A percentile compares a stretch with the other conserved stretches of the same genome.
Conservation (phyloP, 2,113 vertebrate genomes). For the Saguinus midas region DNA sequence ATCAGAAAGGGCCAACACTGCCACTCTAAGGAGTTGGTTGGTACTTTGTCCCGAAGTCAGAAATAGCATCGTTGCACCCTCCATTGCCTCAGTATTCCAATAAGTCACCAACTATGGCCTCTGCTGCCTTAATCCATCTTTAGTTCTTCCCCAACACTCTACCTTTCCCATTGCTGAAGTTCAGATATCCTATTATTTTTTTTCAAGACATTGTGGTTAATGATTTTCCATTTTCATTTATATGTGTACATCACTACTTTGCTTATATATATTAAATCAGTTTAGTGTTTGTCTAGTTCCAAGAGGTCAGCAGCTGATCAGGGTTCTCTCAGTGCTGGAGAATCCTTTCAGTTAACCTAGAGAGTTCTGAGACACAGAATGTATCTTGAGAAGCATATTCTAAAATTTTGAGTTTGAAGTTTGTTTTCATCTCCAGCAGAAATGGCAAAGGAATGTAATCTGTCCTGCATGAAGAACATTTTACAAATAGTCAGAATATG, state of each 20-base stretch:
- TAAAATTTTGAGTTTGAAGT: background rate
- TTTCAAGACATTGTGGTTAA: background rate
- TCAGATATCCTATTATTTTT: background rate
- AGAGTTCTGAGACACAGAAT: background rate
- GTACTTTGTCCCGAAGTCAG: background rate
- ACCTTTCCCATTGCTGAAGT: background rate
- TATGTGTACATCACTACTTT: background rate
- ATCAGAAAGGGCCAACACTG: too few relatives aligned
- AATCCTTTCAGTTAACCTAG: background rate
- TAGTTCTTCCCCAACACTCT: background rate
- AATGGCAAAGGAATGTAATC: background rate
- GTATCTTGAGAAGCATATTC: background rate
- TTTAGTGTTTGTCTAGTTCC: background rate
- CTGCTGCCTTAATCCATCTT: fast-evolving
- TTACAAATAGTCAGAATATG: background rate
- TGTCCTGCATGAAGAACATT: background rate
- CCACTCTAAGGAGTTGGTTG: background rate
- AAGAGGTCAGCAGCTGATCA: background rate
- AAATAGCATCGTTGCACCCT: background rate
- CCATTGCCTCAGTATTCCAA: background rate
- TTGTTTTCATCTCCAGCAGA: background rate
- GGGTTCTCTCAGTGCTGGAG: background rate
- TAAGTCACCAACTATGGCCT: background rate
- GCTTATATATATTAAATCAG: background rate
- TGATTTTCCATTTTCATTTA: background rate